Conservation (phyloP, 2,888 invertebrate species). For the Augiades crinisus region DNA sequence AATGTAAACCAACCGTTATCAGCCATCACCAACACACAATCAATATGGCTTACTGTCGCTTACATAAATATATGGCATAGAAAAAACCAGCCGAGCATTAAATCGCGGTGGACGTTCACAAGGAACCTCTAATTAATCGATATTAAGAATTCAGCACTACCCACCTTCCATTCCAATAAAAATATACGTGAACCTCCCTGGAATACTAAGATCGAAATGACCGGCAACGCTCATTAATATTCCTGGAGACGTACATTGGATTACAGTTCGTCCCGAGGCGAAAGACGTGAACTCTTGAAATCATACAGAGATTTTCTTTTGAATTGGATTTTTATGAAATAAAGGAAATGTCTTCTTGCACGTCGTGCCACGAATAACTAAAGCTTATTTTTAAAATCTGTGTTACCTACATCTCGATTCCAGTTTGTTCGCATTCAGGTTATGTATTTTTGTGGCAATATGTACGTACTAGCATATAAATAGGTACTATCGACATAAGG, state of each 20-base stretch:
- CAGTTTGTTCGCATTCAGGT: neutral
- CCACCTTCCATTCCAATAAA: conserved; percentile 33
- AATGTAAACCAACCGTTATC: conserved; percentile 11
- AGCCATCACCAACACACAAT: conserved; percentile 7
- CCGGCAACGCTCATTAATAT: conserved; percentile 31
- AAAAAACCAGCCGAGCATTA: conserved; percentile 13
- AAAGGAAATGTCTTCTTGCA: conserved; percentile 24
- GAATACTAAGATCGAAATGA: conserved; percentile 33
- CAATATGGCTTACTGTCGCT: conserved; percentile 13
- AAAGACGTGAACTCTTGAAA: conserved; percentile 42
- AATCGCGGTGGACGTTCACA: conserved; percentile 35
- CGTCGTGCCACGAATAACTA: conserved; percentile 15
- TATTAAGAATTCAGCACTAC: conserved; percentile 43
- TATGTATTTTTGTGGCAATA: too few relatives aligned
- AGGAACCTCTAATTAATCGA: conserved; percentile 47
- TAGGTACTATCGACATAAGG: too few relatives aligned
- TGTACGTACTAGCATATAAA: too few relatives aligned
- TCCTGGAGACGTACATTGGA: conserved; percentile 29
- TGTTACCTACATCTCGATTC: conserved; percentile 5
- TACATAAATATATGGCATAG: conserved; percentile 14
- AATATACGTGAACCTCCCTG: conserved; percentile 26
- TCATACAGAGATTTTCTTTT: conserved; percentile 39
- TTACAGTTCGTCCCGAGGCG: conserved; percentile 27
- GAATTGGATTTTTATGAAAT: conserved; percentile 43
- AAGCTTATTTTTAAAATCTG: conserved; percentile 9